These are phyloP conservation scores for Diadromus collaris DNA, from an alignment of 2,888 invertebrate genomes.

Conservation along the genomic window DNA sequence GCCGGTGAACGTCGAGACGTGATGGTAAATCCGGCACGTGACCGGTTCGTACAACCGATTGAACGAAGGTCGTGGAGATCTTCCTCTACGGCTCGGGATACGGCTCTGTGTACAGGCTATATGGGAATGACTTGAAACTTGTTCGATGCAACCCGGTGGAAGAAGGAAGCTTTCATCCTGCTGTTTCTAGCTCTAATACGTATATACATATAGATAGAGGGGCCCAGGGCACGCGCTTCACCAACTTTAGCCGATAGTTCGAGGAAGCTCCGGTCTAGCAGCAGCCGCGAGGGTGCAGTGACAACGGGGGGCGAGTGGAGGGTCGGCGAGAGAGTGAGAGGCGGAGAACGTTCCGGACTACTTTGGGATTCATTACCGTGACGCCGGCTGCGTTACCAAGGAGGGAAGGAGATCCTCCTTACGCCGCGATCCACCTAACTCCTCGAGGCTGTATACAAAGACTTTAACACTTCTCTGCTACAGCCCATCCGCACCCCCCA, in stretches of 20 bases:
- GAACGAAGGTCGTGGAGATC: neutral
- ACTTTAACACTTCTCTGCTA: slow-evolving; percentile 19
- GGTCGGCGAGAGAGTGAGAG: slow-evolving; percentile 23
- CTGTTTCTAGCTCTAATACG: slow-evolving; percentile 24
- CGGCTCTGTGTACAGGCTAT: slow-evolving; percentile 17
- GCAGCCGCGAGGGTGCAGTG: slow-evolving; percentile 22
- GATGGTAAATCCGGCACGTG: slow-evolving; percentile 46
- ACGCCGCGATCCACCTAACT: slow-evolving; percentile 9
- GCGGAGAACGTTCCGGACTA: slow-evolving; percentile 46
- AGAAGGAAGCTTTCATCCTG: slow-evolving; percentile 32
- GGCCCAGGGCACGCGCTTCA: slow-evolving; percentile 34
- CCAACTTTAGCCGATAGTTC: slow-evolving; percentile 58
- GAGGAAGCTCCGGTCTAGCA: slow-evolving; percentile 17
- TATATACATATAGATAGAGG: slow-evolving; percentile 11
- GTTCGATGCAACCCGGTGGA: slow-evolving; percentile 31
- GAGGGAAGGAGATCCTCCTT: slow-evolving; percentile 13
- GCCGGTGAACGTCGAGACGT: slow-evolving; percentile 46
- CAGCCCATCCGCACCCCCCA: neutral
- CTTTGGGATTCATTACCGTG: slow-evolving; percentile 58
- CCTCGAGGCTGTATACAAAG: slow-evolving; percentile 9
- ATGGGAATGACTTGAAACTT: slow-evolving; percentile 50
- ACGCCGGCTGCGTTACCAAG: slow-evolving; percentile 50
- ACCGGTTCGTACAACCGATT: slow-evolving; percentile 43
- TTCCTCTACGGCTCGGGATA: slow-evolving; percentile 22
- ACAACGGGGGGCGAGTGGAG: neutral